Percentiles rank a stretch among this genome's conserved stretches.
These are phyloP conservation scores for Colistium nudipinnis DNA, from an alignment of 2,113 vertebrate genomes.

Conservation along the genomic window DNA sequence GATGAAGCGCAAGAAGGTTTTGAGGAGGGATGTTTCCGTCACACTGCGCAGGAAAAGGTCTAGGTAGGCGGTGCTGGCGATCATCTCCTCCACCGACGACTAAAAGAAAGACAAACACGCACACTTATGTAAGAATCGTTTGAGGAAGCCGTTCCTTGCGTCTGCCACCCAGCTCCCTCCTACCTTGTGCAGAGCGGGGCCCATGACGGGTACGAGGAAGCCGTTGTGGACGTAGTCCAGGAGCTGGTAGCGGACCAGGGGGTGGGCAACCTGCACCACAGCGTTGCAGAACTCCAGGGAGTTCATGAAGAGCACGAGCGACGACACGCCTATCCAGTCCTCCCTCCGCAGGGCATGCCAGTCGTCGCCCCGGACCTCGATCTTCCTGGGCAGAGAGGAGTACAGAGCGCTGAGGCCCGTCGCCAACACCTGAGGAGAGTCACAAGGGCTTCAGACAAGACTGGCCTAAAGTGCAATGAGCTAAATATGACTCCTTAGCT, in stretches of 20 bases:
- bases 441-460: not conserved
- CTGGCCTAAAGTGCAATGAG: not conserved
- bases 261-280: slow-evolving; percentile 94
- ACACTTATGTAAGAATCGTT: no score
- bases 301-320: slow-evolving; percentile 96
- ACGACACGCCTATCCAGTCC: slow-evolving; percentile 93
- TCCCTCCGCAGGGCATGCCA: slow-evolving; percentile 94
- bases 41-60: slow-evolving; percentile 95
- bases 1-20: slow-evolving; percentile 94
- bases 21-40: slow-evolving; percentile 90
- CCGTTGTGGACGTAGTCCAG: slow-evolving; percentile 96
- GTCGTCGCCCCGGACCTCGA: slow-evolving; percentile 94
- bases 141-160: no score
- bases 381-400: slow-evolving; percentile 95
- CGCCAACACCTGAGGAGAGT: slow-evolving; percentile 87
- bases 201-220: slow-evolving; percentile 95
- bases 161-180: not conserved
- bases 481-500: slow-evolving; percentile 23
- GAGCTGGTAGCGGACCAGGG: slow-evolving; percentile 91
- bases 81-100: slow-evolving; percentile 97
- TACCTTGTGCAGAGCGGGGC: slow-evolving; percentile 96
- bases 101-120: slow-evolving; percentile 55
- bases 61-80: slow-evolving; percentile 96
- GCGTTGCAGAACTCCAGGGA: slow-evolving; percentile 98
- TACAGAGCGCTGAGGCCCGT: slow-evolving; percentile 96